Conservation (phyloP, 2,113 vertebrate genomes). For the Callaeas wilsoni region DNA sequence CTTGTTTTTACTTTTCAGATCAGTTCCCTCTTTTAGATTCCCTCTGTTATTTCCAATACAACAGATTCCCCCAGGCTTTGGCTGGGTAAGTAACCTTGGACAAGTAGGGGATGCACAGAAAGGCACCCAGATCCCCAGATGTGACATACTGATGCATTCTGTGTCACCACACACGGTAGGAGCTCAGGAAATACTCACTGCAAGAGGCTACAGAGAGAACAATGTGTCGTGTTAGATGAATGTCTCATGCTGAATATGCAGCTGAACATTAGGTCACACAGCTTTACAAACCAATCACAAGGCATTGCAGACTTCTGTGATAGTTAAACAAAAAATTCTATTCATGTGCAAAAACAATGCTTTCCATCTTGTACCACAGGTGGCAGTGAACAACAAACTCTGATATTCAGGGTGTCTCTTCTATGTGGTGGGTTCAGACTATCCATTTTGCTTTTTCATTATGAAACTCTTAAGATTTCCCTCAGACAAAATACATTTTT, state of each 20-base stretch:
- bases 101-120: neutral
- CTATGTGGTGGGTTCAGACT: neutral
- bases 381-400: neutral
- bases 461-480: neutral
- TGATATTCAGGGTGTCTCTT: neutral
- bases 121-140: neutral
- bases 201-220: neutral
- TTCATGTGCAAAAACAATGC: constrained; percentile 23
- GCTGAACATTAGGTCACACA: constrained; percentile 60
- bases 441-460: neutral
- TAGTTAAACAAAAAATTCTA: constrained; percentile 33
- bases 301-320: neutral
- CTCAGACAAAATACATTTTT: neutral
- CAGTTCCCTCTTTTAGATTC: neutral
- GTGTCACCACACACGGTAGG: neutral
- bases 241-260: neutral
- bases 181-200: neutral
- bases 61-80: neutral
- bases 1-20: neutral
- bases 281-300: neutral
- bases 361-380: constrained; percentile 1
- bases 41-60: neutral
- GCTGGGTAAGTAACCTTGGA: neutral
- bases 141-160: neutral
- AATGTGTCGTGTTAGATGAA: constrained; percentile 5